These are phyloP conservation scores for Hippopotamyrus pictus DNA, from an alignment of 2,797 vertebrate genomes.

Conservation along the genomic window DNA sequence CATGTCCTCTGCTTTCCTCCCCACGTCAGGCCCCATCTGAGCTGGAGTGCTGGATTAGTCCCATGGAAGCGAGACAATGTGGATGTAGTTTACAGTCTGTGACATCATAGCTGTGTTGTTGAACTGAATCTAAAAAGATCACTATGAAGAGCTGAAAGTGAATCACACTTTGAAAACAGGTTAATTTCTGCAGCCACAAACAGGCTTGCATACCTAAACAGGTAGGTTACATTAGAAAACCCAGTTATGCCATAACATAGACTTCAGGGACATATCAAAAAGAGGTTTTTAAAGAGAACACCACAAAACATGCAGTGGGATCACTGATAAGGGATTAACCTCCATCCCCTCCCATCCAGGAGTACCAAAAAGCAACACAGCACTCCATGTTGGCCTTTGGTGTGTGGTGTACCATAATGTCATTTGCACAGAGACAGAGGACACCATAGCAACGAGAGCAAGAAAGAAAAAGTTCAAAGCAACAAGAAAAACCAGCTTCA, in stretches of 20 bases:
- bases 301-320: background rate
- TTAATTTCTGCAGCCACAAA: background rate
- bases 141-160: background rate
- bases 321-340: background rate
- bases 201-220: background rate
- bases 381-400: background rate
- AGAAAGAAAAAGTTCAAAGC: background rate
- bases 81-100: background rate
- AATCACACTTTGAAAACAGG: background rate
- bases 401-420: background rate
- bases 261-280: background rate
- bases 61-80: background rate
- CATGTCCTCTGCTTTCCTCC: background rate
- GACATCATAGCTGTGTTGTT: background rate
- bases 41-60: background rate
- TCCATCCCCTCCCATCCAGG: background rate
- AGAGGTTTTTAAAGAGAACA: background rate
- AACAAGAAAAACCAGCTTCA: constrained; percentile 21
- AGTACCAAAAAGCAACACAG: background rate
- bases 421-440: background rate
- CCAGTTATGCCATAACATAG: background rate
- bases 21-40: background rate
- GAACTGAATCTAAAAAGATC: background rate
- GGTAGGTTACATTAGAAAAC: background rate
- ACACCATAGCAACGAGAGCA: background rate